Conservation (phyloP, 92 coral and sea anemone species). For the Montipora capitata region DNA sequence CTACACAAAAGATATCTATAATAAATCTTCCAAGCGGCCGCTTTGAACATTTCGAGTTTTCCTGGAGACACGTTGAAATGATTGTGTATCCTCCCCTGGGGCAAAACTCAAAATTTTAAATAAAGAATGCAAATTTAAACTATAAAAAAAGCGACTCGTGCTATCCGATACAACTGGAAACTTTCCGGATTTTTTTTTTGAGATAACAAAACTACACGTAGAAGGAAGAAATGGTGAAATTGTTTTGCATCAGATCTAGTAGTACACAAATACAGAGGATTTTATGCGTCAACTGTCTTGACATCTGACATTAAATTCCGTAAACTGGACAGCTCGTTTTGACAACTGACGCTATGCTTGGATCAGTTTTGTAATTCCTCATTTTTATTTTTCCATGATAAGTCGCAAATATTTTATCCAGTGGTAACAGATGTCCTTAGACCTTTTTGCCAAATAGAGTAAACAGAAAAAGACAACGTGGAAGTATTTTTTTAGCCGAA, state of each 20-base stretch:
- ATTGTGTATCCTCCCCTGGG: not conserved
- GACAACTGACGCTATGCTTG: constrained; percentile 25
- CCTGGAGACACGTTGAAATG: too few species aligned
- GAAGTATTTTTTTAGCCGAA: not conserved
- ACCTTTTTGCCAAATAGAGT: not conserved
- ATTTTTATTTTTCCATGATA: not conserved
- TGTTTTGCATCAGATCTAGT: constrained; percentile 12
- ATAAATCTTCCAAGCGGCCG: not conserved
- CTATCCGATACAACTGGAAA: not conserved
- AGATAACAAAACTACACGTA: too few species aligned
- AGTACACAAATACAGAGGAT: constrained; percentile 43
- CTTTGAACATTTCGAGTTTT: not conserved
- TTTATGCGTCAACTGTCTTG: constrained; percentile 10
- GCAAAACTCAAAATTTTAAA: not conserved
- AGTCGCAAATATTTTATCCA: not conserved
- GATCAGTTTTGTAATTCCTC: constrained; percentile 11
- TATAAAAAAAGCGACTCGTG: too few species aligned
- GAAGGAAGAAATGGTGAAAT: not conserved
- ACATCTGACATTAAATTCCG: constrained; percentile 15
- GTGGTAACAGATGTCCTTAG: not conserved
- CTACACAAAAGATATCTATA: not conserved
- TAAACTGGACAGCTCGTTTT: constrained; percentile 9
- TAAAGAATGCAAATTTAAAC: not conserved
- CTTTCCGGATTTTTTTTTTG: too few species aligned
- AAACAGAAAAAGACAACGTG: not conserved